Evolutionary conservation across 2,113 vertebrate genomes (phyloP).

Genomic region (Cyprinodon variegatus): DNA sequence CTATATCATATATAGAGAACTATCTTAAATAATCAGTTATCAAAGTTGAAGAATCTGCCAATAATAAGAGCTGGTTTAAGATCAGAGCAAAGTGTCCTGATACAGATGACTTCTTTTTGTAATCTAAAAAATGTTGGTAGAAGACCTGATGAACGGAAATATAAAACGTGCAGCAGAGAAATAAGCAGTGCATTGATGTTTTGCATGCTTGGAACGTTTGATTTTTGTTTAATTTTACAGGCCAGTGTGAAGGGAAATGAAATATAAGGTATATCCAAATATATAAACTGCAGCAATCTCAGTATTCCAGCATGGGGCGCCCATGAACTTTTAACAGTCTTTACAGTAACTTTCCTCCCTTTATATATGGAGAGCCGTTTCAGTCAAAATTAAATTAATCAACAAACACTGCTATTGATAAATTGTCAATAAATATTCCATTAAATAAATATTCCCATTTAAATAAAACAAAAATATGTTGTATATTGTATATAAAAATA

Average conservation of each 20-base stretch:
- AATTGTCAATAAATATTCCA: too few species aligned
- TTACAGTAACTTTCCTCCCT: too few species aligned
- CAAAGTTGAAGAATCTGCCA: background rate
- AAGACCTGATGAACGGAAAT: too few species aligned
- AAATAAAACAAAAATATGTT: too few species aligned
- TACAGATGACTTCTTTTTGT: background rate
- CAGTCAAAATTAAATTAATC: too few species aligned
- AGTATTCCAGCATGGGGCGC: conserved; percentile 58
- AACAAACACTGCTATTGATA: too few species aligned
- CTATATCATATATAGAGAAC: background rate
- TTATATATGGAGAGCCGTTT: too few species aligned
- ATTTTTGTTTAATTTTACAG: background rate
- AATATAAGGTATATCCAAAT: background rate
- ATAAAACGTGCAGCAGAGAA: too few species aligned
- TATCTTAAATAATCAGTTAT: background rate
- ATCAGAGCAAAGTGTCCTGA: background rate
- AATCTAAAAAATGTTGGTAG: background rate
- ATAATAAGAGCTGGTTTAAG: background rate
- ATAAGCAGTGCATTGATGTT: too few species aligned
- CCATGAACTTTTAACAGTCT: conserved; percentile 21
- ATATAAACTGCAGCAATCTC: background rate
- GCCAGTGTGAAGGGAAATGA: background rate
- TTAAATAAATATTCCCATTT: too few species aligned
- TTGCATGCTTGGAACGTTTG: background rate
- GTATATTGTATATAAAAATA: too few species aligned